Evolutionary conservation across 92 coral and sea anemone species (phyloP).

Genomic region (Heliopora coerulea): DNA sequence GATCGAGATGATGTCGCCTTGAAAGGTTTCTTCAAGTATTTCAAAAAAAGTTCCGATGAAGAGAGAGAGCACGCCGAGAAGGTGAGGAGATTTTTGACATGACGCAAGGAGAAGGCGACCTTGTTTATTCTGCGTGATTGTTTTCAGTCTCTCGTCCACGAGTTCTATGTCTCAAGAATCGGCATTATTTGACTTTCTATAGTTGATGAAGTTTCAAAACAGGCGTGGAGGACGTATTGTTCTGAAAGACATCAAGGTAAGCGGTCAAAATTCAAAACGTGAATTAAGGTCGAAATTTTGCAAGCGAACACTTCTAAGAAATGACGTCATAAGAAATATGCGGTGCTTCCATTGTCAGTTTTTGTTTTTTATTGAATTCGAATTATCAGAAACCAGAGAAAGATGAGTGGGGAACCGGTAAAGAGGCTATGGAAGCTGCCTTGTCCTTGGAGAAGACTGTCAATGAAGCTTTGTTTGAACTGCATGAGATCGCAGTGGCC

Average conservation of each 20-base stretch:
- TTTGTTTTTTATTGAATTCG: background rate
- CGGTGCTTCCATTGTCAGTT: too few relatives aligned
- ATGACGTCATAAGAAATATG: too few relatives aligned
- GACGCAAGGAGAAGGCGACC: too few relatives aligned
- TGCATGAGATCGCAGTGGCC: conserved; percentile 69
- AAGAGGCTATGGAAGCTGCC: conserved; percentile 75
- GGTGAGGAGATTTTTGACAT: too few relatives aligned
- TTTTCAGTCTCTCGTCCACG: too few relatives aligned
- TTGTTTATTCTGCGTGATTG: too few relatives aligned
- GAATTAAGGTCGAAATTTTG: background rate
- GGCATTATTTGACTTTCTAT: background rate
- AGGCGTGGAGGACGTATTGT: conserved; percentile 95
- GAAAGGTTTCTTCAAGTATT: conserved; percentile 83
- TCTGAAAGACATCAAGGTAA: conserved; percentile 87
- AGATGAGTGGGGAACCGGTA: conserved; percentile 79
- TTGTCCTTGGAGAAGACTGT: conserved; percentile 92
- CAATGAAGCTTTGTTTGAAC: conserved; percentile 73
- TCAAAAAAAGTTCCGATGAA: conserved; percentile 78
- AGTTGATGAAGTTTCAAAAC: conserved; percentile 93
- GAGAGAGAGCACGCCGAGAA: conserved; percentile 79
- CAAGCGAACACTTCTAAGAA: background rate
- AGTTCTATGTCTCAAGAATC: too few relatives aligned
- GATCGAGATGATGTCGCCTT: conserved; percentile 73
- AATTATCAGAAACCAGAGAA: conserved; percentile 74
- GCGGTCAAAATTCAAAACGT: background rate